Percentiles rank a stretch among this genome's conserved stretches.
phyloP scores from a whole-genome alignment of 2,797 vertebrate species.

The Sebastes miniatus region DNA sequence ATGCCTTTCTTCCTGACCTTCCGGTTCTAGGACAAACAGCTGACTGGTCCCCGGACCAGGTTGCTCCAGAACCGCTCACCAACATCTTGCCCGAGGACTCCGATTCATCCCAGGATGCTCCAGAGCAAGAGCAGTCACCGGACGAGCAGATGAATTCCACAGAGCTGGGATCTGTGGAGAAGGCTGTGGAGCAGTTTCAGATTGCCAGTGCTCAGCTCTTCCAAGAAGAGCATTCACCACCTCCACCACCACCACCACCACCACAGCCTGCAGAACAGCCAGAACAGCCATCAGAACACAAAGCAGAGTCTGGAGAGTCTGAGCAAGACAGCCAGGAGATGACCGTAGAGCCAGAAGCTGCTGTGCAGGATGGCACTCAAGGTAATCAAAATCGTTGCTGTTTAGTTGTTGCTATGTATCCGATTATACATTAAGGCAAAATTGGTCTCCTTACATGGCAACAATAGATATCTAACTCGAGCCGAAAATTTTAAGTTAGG shows the following conservation, averaged over 20 bases:
- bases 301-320: conserved; percentile 12
- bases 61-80: conserved; percentile 57
- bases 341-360: conserved; percentile 8
- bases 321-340: conserved; percentile 32
- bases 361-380: conserved; percentile 36
- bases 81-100: conserved; percentile 61
- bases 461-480: background rate
- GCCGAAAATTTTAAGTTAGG: background rate
- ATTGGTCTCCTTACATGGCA: background rate
- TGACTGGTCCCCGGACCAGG: conserved; percentile 75
- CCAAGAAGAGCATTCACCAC: conserved; percentile 58
- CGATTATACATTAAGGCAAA: background rate
- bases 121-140: conserved; percentile 28
- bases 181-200: conserved; percentile 76
- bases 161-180: conserved; percentile 67
- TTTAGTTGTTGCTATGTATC: background rate
- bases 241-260: conserved; percentile 38
- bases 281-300: conserved; percentile 15
- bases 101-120: conserved; percentile 45
- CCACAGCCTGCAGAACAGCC: conserved; percentile 31
- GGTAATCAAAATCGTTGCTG: conserved; percentile 32
- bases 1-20: conserved; percentile 70
- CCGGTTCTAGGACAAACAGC: conserved; percentile 66
- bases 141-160: conserved; percentile 38
- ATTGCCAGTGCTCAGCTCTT: conserved; percentile 63